Evolutionary conservation across 2,113 vertebrate genomes (phyloP).

Genomic region (Melanerpes formicivorus): DNA sequence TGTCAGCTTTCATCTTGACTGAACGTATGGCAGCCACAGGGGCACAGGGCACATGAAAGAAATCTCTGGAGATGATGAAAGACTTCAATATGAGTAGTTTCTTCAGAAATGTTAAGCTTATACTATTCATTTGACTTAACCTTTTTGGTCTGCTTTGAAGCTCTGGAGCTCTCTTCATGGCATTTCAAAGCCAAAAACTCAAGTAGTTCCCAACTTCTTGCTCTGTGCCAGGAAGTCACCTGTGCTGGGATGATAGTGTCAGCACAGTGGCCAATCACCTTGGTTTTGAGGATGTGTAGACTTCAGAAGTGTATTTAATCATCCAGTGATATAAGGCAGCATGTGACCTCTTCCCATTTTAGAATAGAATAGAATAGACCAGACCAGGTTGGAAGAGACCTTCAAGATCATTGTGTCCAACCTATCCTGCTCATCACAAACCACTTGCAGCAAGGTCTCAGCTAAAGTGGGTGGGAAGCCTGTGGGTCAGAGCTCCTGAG

Average conservation of each 20-base stretch:
- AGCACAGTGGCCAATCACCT: not conserved
- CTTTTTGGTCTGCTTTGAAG: not conserved
- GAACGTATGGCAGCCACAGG: not conserved
- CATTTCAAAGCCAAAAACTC: not conserved
- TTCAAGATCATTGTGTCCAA: no score
- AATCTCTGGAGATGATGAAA: not conserved
- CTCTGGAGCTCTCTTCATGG: not conserved
- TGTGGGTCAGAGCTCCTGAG: not conserved
- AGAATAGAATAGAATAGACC: not conserved
- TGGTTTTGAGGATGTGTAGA: not conserved
- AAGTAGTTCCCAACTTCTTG: not conserved
- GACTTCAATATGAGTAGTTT: not conserved
- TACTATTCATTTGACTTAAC: not conserved
- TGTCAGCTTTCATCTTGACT: not conserved
- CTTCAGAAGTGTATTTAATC: not conserved
- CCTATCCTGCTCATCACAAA: not conserved
- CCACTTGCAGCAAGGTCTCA: not conserved
- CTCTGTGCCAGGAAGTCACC: not conserved
- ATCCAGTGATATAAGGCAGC: not conserved
- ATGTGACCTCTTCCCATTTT: not conserved
- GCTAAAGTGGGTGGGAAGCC: not conserved
- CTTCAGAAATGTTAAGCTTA: not conserved
- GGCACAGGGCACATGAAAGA: not conserved
- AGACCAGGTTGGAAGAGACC: no score
- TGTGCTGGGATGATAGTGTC: not conserved